Percentiles rank a stretch among this genome's conserved stretches.
Evolutionary conservation across 2,888 invertebrate genomes (phyloP).

Genomic region (Latrodectus elegans): DNA sequence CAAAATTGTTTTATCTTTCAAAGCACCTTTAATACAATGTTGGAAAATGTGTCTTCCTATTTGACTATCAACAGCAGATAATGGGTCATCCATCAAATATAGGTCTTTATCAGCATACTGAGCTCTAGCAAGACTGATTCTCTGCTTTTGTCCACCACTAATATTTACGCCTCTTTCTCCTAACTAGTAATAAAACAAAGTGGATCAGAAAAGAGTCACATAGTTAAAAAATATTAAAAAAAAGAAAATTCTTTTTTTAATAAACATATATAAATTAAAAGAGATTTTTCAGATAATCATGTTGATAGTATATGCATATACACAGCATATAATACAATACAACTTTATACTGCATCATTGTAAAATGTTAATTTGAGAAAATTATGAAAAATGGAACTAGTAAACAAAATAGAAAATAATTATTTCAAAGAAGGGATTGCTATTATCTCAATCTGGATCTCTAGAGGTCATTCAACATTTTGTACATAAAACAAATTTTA

Average conservation of each 20-base stretch:
- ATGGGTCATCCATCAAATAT: conserved; percentile 79
- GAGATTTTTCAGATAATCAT: background rate
- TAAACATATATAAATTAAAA: background rate
- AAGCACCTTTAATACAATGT: conserved; percentile 74
- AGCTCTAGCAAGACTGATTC: conserved; percentile 79
- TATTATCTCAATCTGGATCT: no score
- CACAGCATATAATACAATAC: no score
- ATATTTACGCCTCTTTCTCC: conserved; percentile 77
- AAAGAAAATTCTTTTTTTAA: no score
- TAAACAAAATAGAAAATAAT: no score
- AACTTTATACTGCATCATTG: no score
- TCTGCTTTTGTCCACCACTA: conserved; percentile 79
- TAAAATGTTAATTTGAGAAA: no score
- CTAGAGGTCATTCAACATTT: no score
- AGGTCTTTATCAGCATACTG: conserved; percentile 77
- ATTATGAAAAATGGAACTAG: no score
- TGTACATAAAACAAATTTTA: no score
- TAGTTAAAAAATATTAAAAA: no score
- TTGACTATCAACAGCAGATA: conserved; percentile 78
- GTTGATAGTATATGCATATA: background rate
- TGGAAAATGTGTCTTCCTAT: conserved; percentile 78
- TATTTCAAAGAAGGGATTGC: no score
- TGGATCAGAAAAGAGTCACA: no score
- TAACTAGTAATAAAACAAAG: conserved; percentile 73
- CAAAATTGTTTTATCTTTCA: conserved; percentile 75